Percentiles rank a stretch among this genome's conserved stretches.
Conservation (phyloP, 1,140 invertebrate species). For the Zaprionus ornatus region DNA sequence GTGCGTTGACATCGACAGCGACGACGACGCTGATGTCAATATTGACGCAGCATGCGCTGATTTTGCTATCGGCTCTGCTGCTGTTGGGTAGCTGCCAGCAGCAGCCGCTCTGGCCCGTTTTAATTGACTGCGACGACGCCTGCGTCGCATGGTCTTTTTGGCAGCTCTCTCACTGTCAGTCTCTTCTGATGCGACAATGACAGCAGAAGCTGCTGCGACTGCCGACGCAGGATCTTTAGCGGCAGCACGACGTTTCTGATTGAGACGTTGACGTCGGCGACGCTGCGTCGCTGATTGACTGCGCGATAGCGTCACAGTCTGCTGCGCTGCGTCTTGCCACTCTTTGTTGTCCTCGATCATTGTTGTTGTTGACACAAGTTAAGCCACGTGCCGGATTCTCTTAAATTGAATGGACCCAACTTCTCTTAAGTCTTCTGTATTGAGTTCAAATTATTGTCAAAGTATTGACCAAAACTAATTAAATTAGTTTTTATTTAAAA, state of each 20-base stretch:
- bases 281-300: not conserved
- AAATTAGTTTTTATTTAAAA: not conserved
- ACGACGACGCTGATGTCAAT: not conserved
- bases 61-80: not conserved
- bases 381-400: not conserved
- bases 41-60: not conserved
- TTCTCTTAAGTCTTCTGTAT: no score
- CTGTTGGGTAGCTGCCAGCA: not conserved
- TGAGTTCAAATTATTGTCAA: not conserved
- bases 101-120: not conserved
- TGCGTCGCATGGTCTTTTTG: not conserved
- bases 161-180: not conserved
- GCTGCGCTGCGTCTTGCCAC: not conserved
- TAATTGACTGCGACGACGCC: not conserved
- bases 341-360: not conserved
- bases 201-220: not conserved
- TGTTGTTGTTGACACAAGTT: not conserved
- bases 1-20: not conserved
- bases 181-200: not conserved
- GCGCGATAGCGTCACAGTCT: not conserved
- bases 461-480: not conserved
- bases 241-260: not conserved
- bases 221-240: not conserved
- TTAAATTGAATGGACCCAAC: no score
- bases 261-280: conserved; percentile 3